phyloP scores from a whole-genome alignment of 1,140 invertebrate genomes.

The Portunus trituberculatus region DNA sequence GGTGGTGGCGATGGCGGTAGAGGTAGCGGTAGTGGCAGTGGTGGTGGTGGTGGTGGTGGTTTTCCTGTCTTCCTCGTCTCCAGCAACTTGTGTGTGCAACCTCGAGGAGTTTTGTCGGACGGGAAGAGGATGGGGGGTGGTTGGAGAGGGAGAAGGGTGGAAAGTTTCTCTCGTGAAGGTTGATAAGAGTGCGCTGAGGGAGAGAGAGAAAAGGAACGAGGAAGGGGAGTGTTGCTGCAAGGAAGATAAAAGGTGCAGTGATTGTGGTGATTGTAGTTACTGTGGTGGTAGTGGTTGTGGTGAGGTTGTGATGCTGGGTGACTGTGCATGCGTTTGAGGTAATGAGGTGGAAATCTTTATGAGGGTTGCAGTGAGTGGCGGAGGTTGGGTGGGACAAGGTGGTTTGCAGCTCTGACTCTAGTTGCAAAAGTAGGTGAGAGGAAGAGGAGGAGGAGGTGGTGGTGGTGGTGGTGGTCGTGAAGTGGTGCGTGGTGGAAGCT shows the following conservation, averaged over 20 bases:
- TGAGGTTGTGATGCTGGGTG: not conserved
- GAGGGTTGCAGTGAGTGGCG: too few relatives aligned
- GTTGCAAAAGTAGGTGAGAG: too few relatives aligned
- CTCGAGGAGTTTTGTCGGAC: not conserved
- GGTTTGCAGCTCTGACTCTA: too few relatives aligned
- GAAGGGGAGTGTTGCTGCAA: not conserved
- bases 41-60: not conserved
- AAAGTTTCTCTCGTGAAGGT: conserved; percentile 10
- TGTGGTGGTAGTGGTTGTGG: not conserved
- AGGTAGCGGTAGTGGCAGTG: too few relatives aligned
- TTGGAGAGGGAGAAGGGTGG: not conserved
- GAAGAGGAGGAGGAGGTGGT: too few relatives aligned
- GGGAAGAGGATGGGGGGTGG: not conserved
- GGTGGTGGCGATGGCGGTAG: too few relatives aligned
- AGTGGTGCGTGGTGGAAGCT: too few relatives aligned
- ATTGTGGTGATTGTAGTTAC: not conserved
- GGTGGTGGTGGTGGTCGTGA: not conserved
- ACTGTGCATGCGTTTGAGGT: not conserved
- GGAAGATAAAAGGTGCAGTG: not conserved
- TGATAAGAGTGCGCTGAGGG: not conserved
- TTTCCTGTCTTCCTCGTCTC: not conserved
- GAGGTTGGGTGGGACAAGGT: too few relatives aligned
- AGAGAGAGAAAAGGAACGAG: not conserved
- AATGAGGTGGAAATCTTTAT: too few relatives aligned
- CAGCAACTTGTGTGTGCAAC: not conserved